Base-by-base conservation (phyloP, 2,797 vertebrate species). In the Coregonus sp. region DNA sequence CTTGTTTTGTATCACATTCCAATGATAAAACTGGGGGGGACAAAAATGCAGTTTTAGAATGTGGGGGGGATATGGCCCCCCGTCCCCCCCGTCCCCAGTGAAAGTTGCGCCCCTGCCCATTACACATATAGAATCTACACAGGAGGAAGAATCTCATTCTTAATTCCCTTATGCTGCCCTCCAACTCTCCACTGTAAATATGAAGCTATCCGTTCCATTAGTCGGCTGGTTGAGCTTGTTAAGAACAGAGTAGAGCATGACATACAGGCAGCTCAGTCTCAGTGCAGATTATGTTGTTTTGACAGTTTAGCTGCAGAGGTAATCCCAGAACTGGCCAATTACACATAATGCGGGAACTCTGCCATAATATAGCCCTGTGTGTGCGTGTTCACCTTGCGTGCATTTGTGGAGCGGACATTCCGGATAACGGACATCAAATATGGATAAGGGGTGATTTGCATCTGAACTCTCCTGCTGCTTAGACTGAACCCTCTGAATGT, bases 191-290 rank as follows among this genome's bases (percentile, higher is more conserved):
- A 40, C n/a, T 11, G 71, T 82, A 77, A 65, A 68, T 79, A 70
- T 25, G 52, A 18, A 73, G 70, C 72, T 25, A 29, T 31, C 35
- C 56, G 67, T 85, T 83, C 80, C 75, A 86, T 85, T 67, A 76
- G 75, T 25, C 1, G 16, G 18, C 56, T 29, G 74, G 37, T 78
- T 47, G 5, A 76, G 68, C 79, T 81, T 71, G 79, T 81, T 83
- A 80, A 80, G 79, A 61, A 50, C n/a, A 47, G 16, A 14, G 52
- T 75, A 81, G 78, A 85, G 82, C 87, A 73, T 70, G 86, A 9
- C 86, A 11, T 7, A 61, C n/a, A 61, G 59, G 20, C 2, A 82
- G 78, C 73, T 78, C 75, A 33, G 78, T 79, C 83, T 80, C 72
- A 78, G 3, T 35, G 65, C 52, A 59, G 75, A 63, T 61, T 52